phyloP scores from a whole-genome alignment of 1,140 invertebrate genomes.

The Trialeurodes vaporariorum region DNA sequence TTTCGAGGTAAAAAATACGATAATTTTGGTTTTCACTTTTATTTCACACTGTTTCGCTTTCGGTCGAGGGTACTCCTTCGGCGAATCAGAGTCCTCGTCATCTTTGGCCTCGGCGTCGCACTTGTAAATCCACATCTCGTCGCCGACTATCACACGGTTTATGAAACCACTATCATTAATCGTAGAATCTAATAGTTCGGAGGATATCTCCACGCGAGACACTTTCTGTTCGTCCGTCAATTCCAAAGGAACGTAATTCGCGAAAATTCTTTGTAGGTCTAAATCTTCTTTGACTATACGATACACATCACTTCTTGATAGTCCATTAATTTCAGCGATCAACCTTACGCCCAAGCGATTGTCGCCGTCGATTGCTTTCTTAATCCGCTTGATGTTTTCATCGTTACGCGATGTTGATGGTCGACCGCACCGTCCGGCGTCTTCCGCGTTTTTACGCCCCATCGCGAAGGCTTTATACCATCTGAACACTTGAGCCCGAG shows the following conservation, averaged over 20 bases:
- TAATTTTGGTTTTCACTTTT: conserved; percentile 29
- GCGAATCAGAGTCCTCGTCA: conserved; percentile 6
- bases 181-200: too few relatives aligned
- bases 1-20: conserved; percentile 28
- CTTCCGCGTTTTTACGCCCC: conserved; percentile 15
- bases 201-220: too few relatives aligned
- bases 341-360: conserved; percentile 1
- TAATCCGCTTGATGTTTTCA: conserved; percentile 2
- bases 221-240: too few relatives aligned
- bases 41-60: too few relatives aligned
- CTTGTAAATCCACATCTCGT: too few relatives aligned
- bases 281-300: too few relatives aligned
- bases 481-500: conserved; percentile 7
- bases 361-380: too few relatives aligned
- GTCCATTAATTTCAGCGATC: too few relatives aligned
- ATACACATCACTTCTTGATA: too few relatives aligned
- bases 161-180: background rate
- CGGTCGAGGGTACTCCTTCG: too few relatives aligned
- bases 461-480: conserved; percentile 16
- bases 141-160: conserved; percentile 3
- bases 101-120: conserved; percentile 8
- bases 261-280: too few relatives aligned
- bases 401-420: conserved; percentile 8
- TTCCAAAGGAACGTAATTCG: too few relatives aligned
- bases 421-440: conserved; percentile 8